Evolutionary conservation across 2,113 vertebrate species (phyloP).

Genomic region (Callopanchax toddi): DNA sequence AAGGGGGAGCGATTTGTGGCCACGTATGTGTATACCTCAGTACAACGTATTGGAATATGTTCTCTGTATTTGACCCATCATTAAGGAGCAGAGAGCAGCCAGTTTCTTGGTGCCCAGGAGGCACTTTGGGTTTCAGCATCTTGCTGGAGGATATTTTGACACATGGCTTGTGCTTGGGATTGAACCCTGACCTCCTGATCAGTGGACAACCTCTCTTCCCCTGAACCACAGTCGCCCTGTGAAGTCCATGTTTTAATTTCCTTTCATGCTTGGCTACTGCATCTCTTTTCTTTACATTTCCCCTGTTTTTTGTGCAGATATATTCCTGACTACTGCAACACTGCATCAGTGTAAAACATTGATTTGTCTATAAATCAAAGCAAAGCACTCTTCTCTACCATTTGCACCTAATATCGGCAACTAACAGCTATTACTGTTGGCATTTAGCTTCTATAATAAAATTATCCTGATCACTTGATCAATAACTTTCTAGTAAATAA

Average conservation of each 20-base stretch:
- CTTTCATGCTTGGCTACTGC: not conserved
- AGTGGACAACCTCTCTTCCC: too few species aligned
- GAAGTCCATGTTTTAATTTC: not conserved
- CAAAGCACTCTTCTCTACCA: constrained; percentile 8
- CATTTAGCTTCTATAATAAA: constrained; percentile 60
- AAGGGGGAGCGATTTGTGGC: too few species aligned
- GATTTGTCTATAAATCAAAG: constrained; percentile 52
- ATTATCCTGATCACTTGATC: constrained; percentile 55
- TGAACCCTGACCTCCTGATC: too few species aligned
- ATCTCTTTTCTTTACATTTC: not conserved
- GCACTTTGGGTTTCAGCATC: too few species aligned
- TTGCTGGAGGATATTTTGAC: too few species aligned
- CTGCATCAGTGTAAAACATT: constrained; percentile 13
- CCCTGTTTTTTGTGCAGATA: constrained; percentile 9
- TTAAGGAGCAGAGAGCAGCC: too few species aligned
- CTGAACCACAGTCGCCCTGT: too few species aligned
- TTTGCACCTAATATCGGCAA: constrained; percentile 34
- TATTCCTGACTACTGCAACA: constrained; percentile 7
- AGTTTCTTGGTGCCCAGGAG: too few species aligned
- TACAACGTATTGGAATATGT: too few species aligned
- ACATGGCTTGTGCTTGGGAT: too few species aligned
- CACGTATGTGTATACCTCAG: too few species aligned
- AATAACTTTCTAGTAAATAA: constrained; percentile 58
- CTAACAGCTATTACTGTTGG: constrained; percentile 40
- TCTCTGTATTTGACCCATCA: too few species aligned